Evolutionary conservation across 2,888 invertebrate genomes (phyloP).

Genomic region (Cantharis rufa): DNA sequence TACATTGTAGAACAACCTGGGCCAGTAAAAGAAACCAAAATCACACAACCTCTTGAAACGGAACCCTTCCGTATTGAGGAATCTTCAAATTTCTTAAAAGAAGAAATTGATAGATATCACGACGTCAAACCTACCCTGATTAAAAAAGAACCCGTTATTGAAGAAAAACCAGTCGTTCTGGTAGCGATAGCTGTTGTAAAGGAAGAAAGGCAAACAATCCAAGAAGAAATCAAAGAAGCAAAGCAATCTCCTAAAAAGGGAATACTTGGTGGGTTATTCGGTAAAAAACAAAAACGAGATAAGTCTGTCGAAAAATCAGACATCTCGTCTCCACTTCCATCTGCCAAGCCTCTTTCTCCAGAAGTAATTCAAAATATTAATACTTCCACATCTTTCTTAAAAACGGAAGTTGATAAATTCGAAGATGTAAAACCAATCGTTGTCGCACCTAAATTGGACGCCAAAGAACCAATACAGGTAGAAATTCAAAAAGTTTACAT

Average conservation of each 20-base stretch:
- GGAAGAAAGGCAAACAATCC: background rate
- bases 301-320: slow-evolving; percentile 1
- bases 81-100: slow-evolving; percentile 29
- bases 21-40: slow-evolving; percentile 19
- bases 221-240: background rate
- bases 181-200: background rate
- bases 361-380: slow-evolving; percentile 20
- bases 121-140: slow-evolving; percentile 24
- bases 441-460: background rate
- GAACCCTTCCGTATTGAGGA: slow-evolving; percentile 26
- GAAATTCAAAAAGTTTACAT: slow-evolving; percentile 14
- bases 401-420: slow-evolving; percentile 10
- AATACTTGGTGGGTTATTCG: slow-evolving; percentile 33
- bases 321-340: background rate
- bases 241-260: slow-evolving; percentile 8
- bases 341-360: background rate
- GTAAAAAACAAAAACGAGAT: slow-evolving; percentile 33
- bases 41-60: background rate
- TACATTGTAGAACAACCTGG: slow-evolving; percentile 13
- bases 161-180: too few species aligned
- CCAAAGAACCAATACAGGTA: slow-evolving; percentile 10
- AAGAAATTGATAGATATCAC: slow-evolving; percentile 32
- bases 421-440: slow-evolving; percentile 9
- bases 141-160: background rate
- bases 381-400: slow-evolving; percentile 26